Base-by-base conservation (phyloP, 2,888 invertebrate species). In the Drosophila stalkeri region DNA sequence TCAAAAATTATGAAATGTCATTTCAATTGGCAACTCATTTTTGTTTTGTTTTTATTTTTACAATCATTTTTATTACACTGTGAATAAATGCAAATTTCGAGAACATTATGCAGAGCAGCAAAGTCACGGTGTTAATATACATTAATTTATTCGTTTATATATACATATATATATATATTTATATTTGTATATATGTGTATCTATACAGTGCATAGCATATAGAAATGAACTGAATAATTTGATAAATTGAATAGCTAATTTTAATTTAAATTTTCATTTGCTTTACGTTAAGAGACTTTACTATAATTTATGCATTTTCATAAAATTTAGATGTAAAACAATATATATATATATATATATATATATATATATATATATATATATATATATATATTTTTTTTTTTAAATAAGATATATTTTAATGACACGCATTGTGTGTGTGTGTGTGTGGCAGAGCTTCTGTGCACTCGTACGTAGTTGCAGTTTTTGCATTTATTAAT, bases 1-100 rank as follows among this genome's bases (percentile, higher is more conserved):
- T 77, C 44, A 56, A 66, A 66, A 70, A 60, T 71, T 70, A 75
- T 65, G 62, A 65, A 69, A 79, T 69, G 69, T 33, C 35, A 74
- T 73, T 73, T 78, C 46, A 41, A 52, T 64, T 54, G 47, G 9
- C 35, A 20, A 18, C 16, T 16, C 16, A 33, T 52, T 14, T 31
- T 23, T 14, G 6, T 20, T 6, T 44, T 20, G 1, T n/a, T 20
- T 20, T 44, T 44, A 2, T 16, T 44, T 54, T 33, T 14, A 5
- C 12, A n/a, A 44, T n/a, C 3, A 16, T 39, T 47, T 39, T 65
- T 49, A 37, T 52, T 54, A 27, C 7, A 27, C 18, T 41, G 54
- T 9, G 18, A 20, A 54, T 44, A 52, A 68, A 59, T 68, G 64
- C 33, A 68, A 73, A 47, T 73, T 46, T 27, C 27, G 51, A 16